phyloP scores from a whole-genome alignment of 1,140 invertebrate genomes.

The Zaprionus lachaisei region DNA sequence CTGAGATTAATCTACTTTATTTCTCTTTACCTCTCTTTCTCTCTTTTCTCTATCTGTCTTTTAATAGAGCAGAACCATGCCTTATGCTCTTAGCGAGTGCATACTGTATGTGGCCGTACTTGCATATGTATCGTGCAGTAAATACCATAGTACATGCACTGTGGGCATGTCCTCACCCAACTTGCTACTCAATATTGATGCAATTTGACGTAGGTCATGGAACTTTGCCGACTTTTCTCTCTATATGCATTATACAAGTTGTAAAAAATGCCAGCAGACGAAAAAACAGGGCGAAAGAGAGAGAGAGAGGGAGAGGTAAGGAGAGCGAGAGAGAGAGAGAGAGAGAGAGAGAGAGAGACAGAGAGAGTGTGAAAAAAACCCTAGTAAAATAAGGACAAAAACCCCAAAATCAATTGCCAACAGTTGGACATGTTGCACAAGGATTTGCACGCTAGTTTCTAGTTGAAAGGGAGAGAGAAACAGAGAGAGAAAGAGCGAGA shows the following conservation, averaged over 20 bases:
- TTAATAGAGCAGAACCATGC: not conserved
- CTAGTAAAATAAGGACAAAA: not conserved
- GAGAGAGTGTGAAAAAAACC: not conserved
- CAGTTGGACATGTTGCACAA: slow-evolving; percentile 4
- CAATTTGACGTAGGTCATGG: slow-evolving; percentile 62
- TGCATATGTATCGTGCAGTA: not conserved
- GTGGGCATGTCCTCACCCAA: slow-evolving; percentile 9
- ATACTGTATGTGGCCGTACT: slow-evolving; percentile 27
- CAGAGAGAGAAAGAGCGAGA: not conserved
- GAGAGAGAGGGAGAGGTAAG: not conserved
- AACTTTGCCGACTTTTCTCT: slow-evolving; percentile 42
- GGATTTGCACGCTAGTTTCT: not conserved
- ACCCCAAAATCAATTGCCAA: slow-evolving; percentile 6
- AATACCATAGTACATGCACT: not conserved
- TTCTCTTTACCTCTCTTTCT: not conserved
- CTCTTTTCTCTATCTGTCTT: not conserved
- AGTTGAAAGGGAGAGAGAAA: not conserved
- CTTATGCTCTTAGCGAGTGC: not conserved
- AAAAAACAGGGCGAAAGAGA: not conserved
- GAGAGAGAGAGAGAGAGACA: not conserved
- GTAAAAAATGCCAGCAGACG: not conserved
- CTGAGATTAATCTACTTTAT: not conserved
- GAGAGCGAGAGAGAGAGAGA: too few species aligned
- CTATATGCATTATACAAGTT: not conserved
- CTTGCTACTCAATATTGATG: slow-evolving; percentile 44